These are phyloP conservation scores for Cryptomyrus ogoouensis DNA, from an alignment of 2,113 vertebrate genomes.

Conservation along the genomic window DNA sequence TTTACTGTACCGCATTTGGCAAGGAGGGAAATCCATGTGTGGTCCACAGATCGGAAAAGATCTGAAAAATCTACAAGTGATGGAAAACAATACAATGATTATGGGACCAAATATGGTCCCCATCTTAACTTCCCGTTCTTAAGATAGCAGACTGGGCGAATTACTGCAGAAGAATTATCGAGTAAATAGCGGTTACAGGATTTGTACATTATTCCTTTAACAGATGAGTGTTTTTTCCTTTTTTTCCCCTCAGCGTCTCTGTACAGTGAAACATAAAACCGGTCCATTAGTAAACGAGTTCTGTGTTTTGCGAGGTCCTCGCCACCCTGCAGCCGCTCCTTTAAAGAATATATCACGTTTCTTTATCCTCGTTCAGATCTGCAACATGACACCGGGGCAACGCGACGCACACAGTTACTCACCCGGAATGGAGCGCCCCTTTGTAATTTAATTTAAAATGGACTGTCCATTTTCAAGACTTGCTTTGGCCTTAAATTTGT, in stretches of 20 bases:
- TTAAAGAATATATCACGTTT: slow-evolving; percentile 94
- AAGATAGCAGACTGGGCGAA: not conserved
- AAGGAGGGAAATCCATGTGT: not conserved
- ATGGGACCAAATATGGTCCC: not conserved
- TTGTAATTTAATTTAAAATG: slow-evolving; percentile 39
- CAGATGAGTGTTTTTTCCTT: not conserved
- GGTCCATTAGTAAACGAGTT: slow-evolving; percentile 98
- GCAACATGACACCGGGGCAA: slow-evolving; percentile 78
- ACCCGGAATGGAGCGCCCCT: slow-evolving; percentile 32
- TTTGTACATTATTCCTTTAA: not conserved
- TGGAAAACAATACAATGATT: not conserved
- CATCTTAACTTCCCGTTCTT: not conserved
- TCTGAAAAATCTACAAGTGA: not conserved
- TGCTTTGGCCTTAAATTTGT: not conserved
- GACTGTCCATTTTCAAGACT: slow-evolving; percentile 24
- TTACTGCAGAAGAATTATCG: not conserved
- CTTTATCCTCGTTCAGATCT: slow-evolving; percentile 87
- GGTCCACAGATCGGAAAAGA: not conserved
- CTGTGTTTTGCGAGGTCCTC: slow-evolving; percentile 80
- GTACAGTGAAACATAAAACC: slow-evolving; percentile 86
- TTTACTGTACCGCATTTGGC: not conserved
- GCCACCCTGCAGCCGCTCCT: slow-evolving; percentile 77
- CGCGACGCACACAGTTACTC: slow-evolving; percentile 35
- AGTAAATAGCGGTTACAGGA: not conserved
- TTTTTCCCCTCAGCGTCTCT: slow-evolving; percentile 41